phyloP scores from a whole-genome alignment of 2,113 vertebrate genomes.

The Suncus etruscus region DNA sequence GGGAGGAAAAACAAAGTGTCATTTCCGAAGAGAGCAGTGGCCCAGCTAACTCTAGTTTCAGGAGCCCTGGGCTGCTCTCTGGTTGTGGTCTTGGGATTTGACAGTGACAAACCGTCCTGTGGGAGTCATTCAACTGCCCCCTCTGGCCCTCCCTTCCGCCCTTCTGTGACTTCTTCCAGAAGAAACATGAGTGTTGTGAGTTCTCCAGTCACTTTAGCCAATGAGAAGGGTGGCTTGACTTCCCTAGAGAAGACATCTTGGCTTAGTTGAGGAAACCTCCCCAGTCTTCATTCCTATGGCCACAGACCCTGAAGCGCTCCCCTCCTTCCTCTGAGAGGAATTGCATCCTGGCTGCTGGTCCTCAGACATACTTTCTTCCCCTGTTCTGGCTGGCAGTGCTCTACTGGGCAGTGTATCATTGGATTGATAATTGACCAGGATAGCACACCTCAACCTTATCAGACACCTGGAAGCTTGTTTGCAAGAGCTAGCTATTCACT shows the following conservation, averaged over 20 bases:
- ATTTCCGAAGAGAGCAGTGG: constrained; percentile 23
- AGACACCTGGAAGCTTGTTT: constrained; percentile 75
- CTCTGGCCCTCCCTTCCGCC: neutral
- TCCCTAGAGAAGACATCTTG: constrained; percentile 6
- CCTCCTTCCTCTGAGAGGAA: neutral
- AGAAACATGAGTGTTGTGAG: neutral
- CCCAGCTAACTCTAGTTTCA: constrained; percentile 50
- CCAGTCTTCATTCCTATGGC: neutral
- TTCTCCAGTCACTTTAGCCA: neutral
- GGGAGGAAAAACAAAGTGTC: constrained; percentile 70
- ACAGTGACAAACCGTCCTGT: neutral
- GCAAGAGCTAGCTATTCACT: constrained; percentile 51
- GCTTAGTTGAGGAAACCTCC: neutral
- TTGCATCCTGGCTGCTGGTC: neutral
- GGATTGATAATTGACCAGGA: constrained; percentile 77
- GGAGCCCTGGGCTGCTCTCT: constrained; percentile 18
- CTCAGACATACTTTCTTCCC: neutral
- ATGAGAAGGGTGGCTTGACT: constrained; percentile 23
- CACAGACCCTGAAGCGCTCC: neutral
- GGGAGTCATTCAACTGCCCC: neutral
- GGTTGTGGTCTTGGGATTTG: neutral
- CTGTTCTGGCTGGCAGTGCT: neutral
- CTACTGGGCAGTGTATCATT: constrained; percentile 31
- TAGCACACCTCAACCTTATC: constrained; percentile 63
- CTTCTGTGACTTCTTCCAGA: neutral